Evolutionary conservation across 2,113 vertebrate genomes (phyloP).

Genomic region (Crotalus viridis): DNA sequence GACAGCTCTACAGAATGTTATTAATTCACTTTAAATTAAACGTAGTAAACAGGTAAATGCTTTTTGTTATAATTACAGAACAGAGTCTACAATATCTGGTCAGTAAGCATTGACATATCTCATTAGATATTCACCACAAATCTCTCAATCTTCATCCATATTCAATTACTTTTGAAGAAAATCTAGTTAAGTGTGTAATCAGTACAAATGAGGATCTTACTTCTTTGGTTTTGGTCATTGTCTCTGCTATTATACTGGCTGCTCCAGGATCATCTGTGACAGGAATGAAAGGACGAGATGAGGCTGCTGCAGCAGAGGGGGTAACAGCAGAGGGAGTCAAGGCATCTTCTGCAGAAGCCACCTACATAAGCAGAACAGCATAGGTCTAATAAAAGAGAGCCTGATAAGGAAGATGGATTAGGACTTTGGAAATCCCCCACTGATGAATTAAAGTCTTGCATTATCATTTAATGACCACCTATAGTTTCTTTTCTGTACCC

Average conservation of each 20-base stretch:
- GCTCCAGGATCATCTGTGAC: constrained; percentile 97
- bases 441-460: neutral
- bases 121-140: neutral
- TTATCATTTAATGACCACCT: neutral
- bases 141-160: neutral
- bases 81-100: neutral
- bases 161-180: neutral
- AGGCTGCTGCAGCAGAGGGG: constrained; percentile 86
- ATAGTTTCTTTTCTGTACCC: neutral
- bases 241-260: constrained; percentile 98
- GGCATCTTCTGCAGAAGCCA: constrained; percentile 86
- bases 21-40: neutral
- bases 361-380: constrained; percentile 66
- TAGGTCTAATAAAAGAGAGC: neutral
- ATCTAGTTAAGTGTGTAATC: neutral
- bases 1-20: neutral
- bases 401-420: neutral
- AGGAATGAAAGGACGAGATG: constrained; percentile 94
- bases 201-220: constrained; percentile 50
- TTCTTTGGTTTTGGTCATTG: constrained; percentile 98
- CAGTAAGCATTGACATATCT: neutral
- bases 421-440: neutral
- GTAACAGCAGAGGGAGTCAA: constrained; percentile 92
- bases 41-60: neutral
- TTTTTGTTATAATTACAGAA: neutral